Evolutionary conservation across 2,797 vertebrate species (phyloP), one percentile per base, ranked within the genome.

Genomic region (Squalus acanthias): DNA sequence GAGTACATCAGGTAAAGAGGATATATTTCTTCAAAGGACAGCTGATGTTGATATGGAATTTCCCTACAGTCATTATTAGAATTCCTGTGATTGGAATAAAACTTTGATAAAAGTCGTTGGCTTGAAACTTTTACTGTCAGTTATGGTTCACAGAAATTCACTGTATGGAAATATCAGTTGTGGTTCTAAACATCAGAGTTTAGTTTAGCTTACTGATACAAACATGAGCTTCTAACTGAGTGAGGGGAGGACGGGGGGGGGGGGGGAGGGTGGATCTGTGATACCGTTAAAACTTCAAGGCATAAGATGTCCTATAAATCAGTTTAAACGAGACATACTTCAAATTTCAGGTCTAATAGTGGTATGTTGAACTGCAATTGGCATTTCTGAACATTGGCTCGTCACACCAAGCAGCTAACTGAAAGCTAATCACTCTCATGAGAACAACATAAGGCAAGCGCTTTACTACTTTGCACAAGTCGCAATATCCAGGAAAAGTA

Each of bases 301-400:
- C 53, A 92, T 65, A 65, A 63, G 89, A 33, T 65, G 60, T n/a
- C 89, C 89, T 33, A 92, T 92, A 92, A 92, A 92, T 92, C 89
- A 92, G 60, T 65, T 92, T 65, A 60, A 63, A 92, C 29, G 57
- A 92, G 60, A 92, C 33, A 85, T 85, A 85, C 82, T 50, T 50
- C 82, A 85, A 50, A 85, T 85, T 85, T 85, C 82, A 63, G 33
- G 89, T 92, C 89, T 63, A 63, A 33, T n/a, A 92, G n/a, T 92
- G 57, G 89, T 92, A 60, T 92, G 89, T n/a, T 92, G 89, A 65
- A 92, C 60, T 92, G 89, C n/a, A 92, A 92, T 92, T 65, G 63
- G 89, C 63, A 39, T 76, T 63, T 60, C 89, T 92, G 57, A 33
- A 92, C 63, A 92, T 92, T 65, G 29, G 13, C 29, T 63, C n/a